Evolutionary conservation across 35 echinoderm and acorn worm genomes (phyloP).

Genomic region (Heliocidaris erythrogramma): DNA sequence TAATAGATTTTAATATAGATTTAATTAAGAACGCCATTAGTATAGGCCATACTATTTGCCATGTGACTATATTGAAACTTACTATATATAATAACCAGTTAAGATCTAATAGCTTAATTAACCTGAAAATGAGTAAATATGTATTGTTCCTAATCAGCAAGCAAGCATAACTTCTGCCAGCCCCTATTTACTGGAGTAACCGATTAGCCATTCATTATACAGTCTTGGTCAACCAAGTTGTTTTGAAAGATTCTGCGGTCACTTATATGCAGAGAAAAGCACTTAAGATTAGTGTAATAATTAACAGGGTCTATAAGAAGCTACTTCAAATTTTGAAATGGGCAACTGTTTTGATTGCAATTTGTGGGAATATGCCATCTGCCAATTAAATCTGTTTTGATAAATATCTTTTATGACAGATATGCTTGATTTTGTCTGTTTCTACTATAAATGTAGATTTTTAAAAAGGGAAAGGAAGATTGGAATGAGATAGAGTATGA

Average conservation of each 20-base stretch:
- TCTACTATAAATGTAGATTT: not conserved
- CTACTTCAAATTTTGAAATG: not conserved
- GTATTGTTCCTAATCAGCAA: not conserved
- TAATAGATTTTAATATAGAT: not conserved
- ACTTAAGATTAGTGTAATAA: conserved; percentile 13
- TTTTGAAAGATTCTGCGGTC: not conserved
- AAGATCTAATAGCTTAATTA: not conserved
- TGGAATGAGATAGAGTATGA: too few relatives aligned
- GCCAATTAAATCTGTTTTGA: not conserved
- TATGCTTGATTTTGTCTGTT: not conserved
- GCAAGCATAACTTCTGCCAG: not conserved
- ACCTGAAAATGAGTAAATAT: not conserved
- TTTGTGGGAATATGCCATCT: not conserved
- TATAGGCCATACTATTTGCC: not conserved
- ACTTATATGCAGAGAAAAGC: not conserved
- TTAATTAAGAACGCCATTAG: not conserved
- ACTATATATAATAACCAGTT: not conserved
- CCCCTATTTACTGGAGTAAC: not conserved
- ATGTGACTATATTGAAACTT: too few relatives aligned
- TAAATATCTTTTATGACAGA: not conserved
- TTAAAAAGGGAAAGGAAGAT: too few relatives aligned
- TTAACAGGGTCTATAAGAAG: not conserved
- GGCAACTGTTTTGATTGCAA: not conserved
- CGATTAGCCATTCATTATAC: not conserved
- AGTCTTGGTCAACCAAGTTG: not conserved